phyloP scores from a whole-genome alignment of 2,888 invertebrate genomes.

The Sclerodermus sp. region DNA sequence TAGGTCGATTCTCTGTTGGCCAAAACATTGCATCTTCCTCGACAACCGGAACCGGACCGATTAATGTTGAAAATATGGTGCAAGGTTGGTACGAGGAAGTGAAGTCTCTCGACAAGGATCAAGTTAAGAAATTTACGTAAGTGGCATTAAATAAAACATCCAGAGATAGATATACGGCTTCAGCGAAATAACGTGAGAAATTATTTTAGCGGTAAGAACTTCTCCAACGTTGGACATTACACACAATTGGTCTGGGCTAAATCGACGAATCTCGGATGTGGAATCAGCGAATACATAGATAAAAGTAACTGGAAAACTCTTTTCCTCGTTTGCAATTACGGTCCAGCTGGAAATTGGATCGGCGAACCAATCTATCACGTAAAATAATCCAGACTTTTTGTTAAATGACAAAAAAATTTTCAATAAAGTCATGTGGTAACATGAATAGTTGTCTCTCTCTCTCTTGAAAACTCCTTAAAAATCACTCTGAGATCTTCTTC shows the following conservation, averaged over 20 bases:
- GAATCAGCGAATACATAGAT: constrained; percentile 50
- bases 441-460: no score
- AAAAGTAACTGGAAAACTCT: constrained; percentile 27
- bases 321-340: constrained; percentile 57
- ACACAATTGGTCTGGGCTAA: constrained; percentile 61
- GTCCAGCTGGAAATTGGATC: constrained; percentile 51
- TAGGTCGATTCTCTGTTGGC: constrained; percentile 51
- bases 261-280: constrained; percentile 59
- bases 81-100: constrained; percentile 54
- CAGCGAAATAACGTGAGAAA: no score
- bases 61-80: constrained; percentile 20
- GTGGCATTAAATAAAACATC: not conserved
- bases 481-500: no score
- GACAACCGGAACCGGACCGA: not conserved
- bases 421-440: no score
- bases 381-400: no score
- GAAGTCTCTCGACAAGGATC: constrained; percentile 29
- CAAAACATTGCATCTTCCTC: constrained; percentile 51
- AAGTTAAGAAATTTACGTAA: constrained; percentile 12
- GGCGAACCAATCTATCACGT: constrained; percentile 41
- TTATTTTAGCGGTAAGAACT: no score
- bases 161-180: no score
- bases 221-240: constrained; percentile 45
- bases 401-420: no score
- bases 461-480: no score